phyloP scores from a whole-genome alignment of 2,113 vertebrate species.

The Climacteris rufus region DNA sequence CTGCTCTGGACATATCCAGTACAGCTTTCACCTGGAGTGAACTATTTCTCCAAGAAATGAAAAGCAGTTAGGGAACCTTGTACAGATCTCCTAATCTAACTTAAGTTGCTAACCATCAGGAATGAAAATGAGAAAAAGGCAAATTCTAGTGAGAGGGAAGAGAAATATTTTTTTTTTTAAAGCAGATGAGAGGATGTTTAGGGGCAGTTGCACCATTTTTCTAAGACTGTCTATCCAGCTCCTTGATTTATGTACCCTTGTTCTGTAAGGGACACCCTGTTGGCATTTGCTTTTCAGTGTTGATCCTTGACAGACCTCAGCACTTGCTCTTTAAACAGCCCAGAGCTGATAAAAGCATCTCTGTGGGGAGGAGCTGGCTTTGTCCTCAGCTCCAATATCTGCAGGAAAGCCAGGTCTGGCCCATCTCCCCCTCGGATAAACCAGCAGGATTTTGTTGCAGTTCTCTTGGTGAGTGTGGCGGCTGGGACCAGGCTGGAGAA shows the following conservation, averaged over 20 bases:
- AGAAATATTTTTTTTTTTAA: not conserved
- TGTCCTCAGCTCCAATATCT: not conserved
- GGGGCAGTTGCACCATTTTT: not conserved
- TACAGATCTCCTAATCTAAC: not conserved
- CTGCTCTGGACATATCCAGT: not conserved
- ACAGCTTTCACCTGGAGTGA: not conserved
- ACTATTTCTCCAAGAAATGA: not conserved
- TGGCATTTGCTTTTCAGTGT: not conserved
- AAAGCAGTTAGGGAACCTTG: not conserved
- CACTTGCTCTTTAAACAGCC: not conserved
- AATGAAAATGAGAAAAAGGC: not conserved
- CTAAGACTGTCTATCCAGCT: not conserved
- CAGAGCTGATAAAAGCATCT: not conserved
- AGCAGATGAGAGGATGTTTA: not conserved
- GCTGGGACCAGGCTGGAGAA: not conserved
- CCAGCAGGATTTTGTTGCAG: not conserved
- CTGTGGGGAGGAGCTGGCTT: not conserved
- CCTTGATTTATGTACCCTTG: not conserved
- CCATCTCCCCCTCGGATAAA: not conserved
- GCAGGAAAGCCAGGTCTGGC: not conserved
- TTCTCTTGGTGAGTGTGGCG: not conserved
- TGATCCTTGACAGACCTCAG: not conserved
- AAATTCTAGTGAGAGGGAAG: not conserved
- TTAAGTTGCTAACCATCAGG: not conserved
- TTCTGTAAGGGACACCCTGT: not conserved